phyloP scores from a whole-genome alignment of 2,888 invertebrate species.

The Lissonota sp. region DNA sequence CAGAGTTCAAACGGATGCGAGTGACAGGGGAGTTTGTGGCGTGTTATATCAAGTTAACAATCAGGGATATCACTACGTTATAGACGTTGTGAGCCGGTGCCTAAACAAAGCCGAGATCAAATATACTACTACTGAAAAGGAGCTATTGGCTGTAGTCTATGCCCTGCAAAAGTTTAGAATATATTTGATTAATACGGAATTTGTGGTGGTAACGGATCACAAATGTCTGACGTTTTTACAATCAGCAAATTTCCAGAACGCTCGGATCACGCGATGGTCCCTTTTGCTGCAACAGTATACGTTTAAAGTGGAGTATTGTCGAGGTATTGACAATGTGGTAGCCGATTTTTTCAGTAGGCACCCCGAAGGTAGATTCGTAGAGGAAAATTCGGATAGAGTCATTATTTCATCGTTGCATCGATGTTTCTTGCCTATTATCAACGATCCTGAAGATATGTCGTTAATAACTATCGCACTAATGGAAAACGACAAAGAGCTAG shows the following conservation, averaged over 20 bases:
- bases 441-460: not conserved
- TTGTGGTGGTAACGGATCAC: not conserved
- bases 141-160: constrained; percentile 14
- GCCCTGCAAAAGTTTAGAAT: constrained; percentile 7
- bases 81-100: not conserved
- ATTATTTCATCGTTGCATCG: constrained; percentile 12
- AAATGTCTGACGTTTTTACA: constrained; percentile 6
- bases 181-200: not conserved
- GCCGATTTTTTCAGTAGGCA: constrained; percentile 11
- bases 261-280: constrained; percentile 10
- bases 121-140: constrained; percentile 3
- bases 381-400: not conserved
- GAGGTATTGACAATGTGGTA: constrained; percentile 10
- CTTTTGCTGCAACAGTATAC: constrained; percentile 9
- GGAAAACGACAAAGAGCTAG: not conserved
- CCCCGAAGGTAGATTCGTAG: constrained; percentile 4
- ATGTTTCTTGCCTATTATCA: constrained; percentile 2
- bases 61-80: constrained; percentile 21
- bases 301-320: not conserved
- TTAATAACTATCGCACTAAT: not conserved
- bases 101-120: not conserved
- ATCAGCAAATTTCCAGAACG: constrained; percentile 4
- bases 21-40: constrained; percentile 61
- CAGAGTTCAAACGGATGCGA: constrained; percentile 63
- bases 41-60: constrained; percentile 58